A percentile compares a stretch with the other conserved stretches of the same genome.
Evolutionary conservation across 2,113 vertebrate species (phyloP).

Genomic region (Sceloporus undulatus): DNA sequence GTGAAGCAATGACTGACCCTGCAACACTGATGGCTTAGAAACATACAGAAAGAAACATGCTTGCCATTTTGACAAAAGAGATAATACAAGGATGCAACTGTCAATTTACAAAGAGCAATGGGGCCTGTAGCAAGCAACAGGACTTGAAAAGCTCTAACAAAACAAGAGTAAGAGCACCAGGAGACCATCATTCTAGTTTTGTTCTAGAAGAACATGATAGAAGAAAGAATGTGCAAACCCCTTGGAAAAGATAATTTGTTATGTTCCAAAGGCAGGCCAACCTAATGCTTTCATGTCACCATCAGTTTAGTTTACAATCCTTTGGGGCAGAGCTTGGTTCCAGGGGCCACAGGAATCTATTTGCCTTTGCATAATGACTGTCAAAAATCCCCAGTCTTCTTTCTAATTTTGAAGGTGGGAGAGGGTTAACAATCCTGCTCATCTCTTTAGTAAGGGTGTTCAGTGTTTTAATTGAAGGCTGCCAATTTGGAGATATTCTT

Average conservation of each 20-base stretch:
- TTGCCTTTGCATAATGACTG: no score
- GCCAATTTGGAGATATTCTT: not conserved
- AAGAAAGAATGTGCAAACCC: not conserved
- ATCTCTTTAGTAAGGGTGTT: not conserved
- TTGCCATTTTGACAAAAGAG: not conserved
- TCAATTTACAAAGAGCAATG: not conserved
- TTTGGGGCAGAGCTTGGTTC: no score
- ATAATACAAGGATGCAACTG: not conserved
- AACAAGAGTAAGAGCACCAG: not conserved
- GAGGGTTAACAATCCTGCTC: no score
- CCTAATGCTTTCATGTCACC: not conserved
- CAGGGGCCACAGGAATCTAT: no score
- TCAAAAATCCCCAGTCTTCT: no score
- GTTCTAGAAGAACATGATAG: not conserved
- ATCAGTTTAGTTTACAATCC: not conserved
- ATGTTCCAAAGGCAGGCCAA: not conserved
- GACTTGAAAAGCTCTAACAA: not conserved
- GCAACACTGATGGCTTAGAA: no score
- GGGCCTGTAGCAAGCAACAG: not conserved
- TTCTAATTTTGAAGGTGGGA: no score
- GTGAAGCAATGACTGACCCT: no score
- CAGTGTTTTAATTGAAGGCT: not conserved
- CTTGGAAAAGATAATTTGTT: not conserved
- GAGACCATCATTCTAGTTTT: not conserved
- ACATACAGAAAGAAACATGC: not conserved